Base-by-base conservation (phyloP, 1,140 invertebrate species). In the Sinella curviseta region DNA sequence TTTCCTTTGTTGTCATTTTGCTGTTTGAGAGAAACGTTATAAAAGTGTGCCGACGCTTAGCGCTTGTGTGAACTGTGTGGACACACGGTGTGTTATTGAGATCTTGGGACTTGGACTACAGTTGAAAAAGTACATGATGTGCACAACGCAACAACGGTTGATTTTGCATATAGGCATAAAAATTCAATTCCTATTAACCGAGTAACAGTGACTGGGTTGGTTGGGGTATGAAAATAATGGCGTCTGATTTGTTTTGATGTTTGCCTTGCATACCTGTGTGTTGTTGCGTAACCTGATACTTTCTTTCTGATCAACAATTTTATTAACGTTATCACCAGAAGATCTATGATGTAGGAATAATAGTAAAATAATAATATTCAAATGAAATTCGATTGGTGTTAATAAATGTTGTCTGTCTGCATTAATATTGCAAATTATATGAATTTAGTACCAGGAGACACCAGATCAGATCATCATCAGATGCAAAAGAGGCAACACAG, bases 361-460 rank as follows among this genome's bases (percentile, higher is more conserved):
- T 60, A 3, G 8, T 3, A 14, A 60, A 3, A 4, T 14, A 60
- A 70, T 70, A 70, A 70, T 31, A 70, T 70, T 70, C 65, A 70
- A 70, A 70, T 70, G 8, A 70, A 30, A 70, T 70, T 33, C 26
- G 65, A 65, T 65, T 33, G 24, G 26, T 70, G 65, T 70, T 70
- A 70, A 70, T 31, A 70, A 33, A 31, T 31, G 57, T 12, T 70
- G 30, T 70, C 8, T 33, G 24, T 70, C 26, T 31, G 8, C 65
- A 14, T 33, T 70, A 12, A 70, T 70, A 24, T 70, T 31, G 31
- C 65, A 70, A 31, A 70, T 30, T 70, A 31, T 12, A 31, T 33
- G n/a, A 70, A 33, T 70, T 70, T 70, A 14, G 39, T 48, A 48
- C 39, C 39, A 48, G 39, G 20, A 48, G 39, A 48, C 39, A 48